Evolutionary conservation across 2,113 vertebrate species (phyloP).

Genomic region (Neolamprologus brichardi): DNA sequence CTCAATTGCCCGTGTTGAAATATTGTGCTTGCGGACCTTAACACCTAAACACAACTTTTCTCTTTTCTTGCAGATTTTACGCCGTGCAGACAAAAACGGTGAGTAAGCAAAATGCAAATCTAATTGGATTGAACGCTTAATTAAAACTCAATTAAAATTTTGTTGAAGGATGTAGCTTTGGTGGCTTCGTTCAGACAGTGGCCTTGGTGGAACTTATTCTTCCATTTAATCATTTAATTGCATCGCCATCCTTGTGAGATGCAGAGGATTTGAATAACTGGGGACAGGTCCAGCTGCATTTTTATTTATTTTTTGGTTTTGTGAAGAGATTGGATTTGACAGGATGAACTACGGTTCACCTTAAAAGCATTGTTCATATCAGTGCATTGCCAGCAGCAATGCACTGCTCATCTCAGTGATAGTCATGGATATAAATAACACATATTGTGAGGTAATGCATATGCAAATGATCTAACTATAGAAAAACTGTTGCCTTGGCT

Average conservation of each 20-base stretch:
- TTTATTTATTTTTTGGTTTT: background rate
- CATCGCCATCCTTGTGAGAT: background rate
- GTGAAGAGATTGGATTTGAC: background rate
- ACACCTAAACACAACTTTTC: background rate
- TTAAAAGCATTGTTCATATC: background rate
- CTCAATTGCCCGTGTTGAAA: background rate
- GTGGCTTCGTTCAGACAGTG: background rate
- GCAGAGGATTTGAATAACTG: background rate
- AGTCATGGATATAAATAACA: background rate
- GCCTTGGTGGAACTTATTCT: background rate
- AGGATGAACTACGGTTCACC: background rate
- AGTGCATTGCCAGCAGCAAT: background rate
- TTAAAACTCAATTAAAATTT: background rate
- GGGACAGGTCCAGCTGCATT: background rate
- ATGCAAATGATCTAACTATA: background rate
- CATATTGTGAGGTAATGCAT: background rate
- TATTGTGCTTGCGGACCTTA: background rate
- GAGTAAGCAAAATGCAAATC: slow-evolving; percentile 34
- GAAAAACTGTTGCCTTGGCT: background rate
- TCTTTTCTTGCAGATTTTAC: slow-evolving; percentile 68
- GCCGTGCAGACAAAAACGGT: slow-evolving; percentile 76
- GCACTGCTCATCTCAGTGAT: background rate
- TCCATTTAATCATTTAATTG: background rate
- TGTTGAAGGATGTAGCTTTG: background rate
- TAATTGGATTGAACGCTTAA: background rate